Base-by-base conservation (phyloP, 2,888 invertebrate genomes). In the Eristalinus aeneus region DNA sequence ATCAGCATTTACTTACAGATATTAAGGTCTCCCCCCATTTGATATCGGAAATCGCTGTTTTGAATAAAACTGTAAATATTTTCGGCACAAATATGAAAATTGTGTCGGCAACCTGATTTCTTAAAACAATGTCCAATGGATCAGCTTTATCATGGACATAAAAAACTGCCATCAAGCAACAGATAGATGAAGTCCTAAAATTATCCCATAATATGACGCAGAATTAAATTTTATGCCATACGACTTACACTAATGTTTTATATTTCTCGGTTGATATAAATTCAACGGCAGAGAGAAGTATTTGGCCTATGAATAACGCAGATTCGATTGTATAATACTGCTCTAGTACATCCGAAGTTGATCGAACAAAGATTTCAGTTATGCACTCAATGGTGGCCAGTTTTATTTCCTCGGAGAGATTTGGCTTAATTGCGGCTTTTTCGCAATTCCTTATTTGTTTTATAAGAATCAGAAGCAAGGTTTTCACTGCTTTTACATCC, bases 231-330 rank as follows among this genome's bases (percentile, higher is more conserved):
- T 11, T 9, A 10, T 0, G 8, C 53, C 2, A 16, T 12, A 12
- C 34, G 39, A 88, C 89, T 90, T 92, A 96, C 95, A 95, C 94
- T 12, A 97, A 92, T 60, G 93, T 91, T 46, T 94, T 93, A 54
- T 95, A 94, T 90, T 94, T 95, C 90, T 97, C 96, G 39, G 93
- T 91, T 90, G 95, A 94, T 10, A 96, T 95, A 20, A 96, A 92
- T 88, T 95, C 94, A 1, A 95, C 93, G 16, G 95, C 93, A 0
- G 95, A 93, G 88, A 94, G 95, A 61, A 96, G 93, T 65, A 95
- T 94, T 89, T 95, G 95, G 2, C 95, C 95, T 61, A 96, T 89
- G 88, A 95, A 92, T 0, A 94, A 93, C 1, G 94, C 93, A 83
- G 95, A 93, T 69, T 94, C 93, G 80, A 94, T 93, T 23, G 93